Percentiles rank a stretch among this genome's conserved stretches.
phyloP scores from a whole-genome alignment of 2,888 invertebrate genomes.

The Tetranychus truncatus region DNA sequence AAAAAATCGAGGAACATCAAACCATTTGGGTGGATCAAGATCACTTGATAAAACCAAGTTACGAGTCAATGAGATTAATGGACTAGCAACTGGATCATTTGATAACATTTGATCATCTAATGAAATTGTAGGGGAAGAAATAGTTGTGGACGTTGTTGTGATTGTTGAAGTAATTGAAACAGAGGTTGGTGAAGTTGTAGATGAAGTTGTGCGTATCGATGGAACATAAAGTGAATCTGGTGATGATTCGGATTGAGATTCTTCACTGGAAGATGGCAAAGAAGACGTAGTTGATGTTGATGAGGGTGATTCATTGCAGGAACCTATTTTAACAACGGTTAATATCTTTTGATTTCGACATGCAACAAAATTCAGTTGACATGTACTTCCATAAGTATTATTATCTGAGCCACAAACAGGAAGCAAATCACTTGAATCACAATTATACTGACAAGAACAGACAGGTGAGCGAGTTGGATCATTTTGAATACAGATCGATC shows the following conservation, averaged over 20 bases:
- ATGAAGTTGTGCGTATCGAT: neutral
- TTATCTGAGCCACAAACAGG: conserved; percentile 63
- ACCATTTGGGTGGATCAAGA: neutral
- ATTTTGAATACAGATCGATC: conserved; percentile 52
- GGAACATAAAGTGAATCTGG: neutral
- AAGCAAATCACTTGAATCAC: conserved; percentile 37
- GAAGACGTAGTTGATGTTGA: conserved; percentile 27
- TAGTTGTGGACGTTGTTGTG: neutral
- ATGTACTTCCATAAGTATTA: conserved; percentile 58
- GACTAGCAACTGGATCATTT: neutral
- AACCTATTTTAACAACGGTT: conserved; percentile 42
- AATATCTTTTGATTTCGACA: conserved; percentile 59
- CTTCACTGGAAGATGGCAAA: neutral
- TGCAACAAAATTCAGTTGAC: conserved; percentile 54
- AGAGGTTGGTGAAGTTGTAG: no score
- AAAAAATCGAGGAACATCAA: neutral
- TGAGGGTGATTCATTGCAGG: conserved; percentile 28
- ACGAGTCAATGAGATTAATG: neutral
- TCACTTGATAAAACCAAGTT: neutral
- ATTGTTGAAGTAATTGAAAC: neutral
- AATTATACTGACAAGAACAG: conserved; percentile 55
- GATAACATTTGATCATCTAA: neutral
- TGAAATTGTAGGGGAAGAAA: neutral
- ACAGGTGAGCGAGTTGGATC: conserved; percentile 49
- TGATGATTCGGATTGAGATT: neutral